Percentiles rank a stretch among this genome's conserved stretches.
phyloP scores from a whole-genome alignment of 1,140 invertebrate genomes.

The Drosophila arizonae region DNA sequence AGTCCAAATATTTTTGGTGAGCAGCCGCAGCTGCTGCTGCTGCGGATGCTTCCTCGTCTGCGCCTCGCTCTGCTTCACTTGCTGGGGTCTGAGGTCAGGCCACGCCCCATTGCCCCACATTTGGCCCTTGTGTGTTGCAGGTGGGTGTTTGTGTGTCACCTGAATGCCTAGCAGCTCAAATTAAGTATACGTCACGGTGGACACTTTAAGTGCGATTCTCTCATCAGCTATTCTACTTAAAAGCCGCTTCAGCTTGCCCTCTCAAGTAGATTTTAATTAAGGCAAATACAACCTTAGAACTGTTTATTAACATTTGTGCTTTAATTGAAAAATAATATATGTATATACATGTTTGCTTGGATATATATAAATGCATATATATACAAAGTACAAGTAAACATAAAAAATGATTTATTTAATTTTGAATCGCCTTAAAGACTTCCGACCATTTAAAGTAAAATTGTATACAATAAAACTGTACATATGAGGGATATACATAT shows the following conservation, averaged over 20 bases:
- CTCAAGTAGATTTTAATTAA: conserved; percentile 13
- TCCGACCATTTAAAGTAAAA: no score
- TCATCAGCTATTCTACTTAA: conserved; percentile 2
- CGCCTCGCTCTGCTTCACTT: not conserved
- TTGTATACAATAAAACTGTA: no score
- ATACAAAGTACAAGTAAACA: no score
- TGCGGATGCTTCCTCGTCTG: conserved; percentile 2
- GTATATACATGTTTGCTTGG: not conserved
- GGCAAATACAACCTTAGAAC: not conserved
- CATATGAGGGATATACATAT: no score
- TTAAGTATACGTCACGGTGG: conserved; percentile 34
- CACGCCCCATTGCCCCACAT: conserved; percentile 47
- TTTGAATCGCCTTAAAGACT: no score
- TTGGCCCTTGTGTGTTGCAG: conserved; percentile 8
- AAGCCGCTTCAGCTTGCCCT: conserved; percentile 1
- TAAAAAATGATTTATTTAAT: no score
- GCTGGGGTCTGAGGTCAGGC: conserved; percentile 23
- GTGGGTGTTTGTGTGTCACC: conserved; percentile 7
- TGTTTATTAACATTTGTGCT: not conserved
- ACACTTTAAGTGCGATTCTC: conserved; percentile 17
- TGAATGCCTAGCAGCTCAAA: conserved; percentile 14
- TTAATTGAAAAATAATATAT: not conserved
- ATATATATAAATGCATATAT: no score
- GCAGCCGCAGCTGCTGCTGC: conserved; percentile 23
- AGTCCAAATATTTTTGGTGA: conserved; percentile 41